phyloP scores from a whole-genome alignment of 1,140 invertebrate genomes.

The Drosophila arawakana region DNA sequence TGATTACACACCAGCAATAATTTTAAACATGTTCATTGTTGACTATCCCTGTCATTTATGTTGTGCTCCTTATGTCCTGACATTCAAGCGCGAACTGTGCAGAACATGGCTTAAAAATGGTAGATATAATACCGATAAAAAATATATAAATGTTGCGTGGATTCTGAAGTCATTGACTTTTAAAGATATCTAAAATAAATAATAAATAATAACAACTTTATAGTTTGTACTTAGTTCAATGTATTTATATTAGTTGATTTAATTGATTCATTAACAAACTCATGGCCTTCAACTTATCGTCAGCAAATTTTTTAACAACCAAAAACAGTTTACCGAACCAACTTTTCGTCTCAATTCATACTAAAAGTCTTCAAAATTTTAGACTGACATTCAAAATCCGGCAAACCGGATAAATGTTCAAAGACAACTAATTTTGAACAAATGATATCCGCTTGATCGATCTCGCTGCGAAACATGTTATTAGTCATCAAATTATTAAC shows the following conservation, averaged over 20 bases:
- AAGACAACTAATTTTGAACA: slow-evolving; percentile 44
- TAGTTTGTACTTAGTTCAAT: background rate
- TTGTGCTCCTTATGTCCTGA: slow-evolving; percentile 29
- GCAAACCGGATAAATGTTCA: slow-evolving; percentile 68
- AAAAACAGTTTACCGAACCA: slow-evolving; percentile 24
- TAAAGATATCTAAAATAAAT: background rate
- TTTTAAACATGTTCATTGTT: slow-evolving; percentile 51
- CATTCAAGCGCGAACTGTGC: slow-evolving; percentile 13
- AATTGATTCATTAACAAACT: slow-evolving; percentile 1
- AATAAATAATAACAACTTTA: too few relatives aligned
- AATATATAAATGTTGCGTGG: slow-evolving; percentile 11
- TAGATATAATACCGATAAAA: slow-evolving; percentile 61
- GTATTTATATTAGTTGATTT: slow-evolving; percentile 1
- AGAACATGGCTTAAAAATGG: slow-evolving; percentile 43
- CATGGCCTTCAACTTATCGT: slow-evolving; percentile 27
- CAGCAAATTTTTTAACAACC: slow-evolving; percentile 1
- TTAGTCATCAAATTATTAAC: slow-evolving; percentile 66
- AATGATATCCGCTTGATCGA: slow-evolving; percentile 66
- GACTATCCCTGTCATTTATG: slow-evolving; percentile 9
- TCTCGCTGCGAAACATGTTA: slow-evolving; percentile 39
- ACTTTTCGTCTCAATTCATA: slow-evolving; percentile 49
- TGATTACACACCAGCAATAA: slow-evolving; percentile 62
- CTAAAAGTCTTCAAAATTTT: slow-evolving; percentile 39
- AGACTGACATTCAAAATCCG: slow-evolving; percentile 39
- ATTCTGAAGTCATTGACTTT: slow-evolving; percentile 1